Conservation (phyloP, 2,113 vertebrate genomes). For the Capricornis sumatraensis region DNA sequence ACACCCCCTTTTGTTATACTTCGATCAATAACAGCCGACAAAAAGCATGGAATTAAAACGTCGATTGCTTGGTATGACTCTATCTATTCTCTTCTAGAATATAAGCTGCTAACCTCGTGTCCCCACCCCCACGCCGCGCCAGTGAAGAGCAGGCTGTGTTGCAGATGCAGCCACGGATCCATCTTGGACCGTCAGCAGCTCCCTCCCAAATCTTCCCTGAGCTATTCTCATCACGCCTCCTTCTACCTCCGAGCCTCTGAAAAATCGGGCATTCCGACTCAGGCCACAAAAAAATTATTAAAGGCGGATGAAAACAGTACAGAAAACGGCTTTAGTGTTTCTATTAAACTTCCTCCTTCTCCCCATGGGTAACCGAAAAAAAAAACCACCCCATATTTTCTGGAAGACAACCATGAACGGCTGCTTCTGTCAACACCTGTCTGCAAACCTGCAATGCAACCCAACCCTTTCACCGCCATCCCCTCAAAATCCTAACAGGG, state of each 20-base stretch:
- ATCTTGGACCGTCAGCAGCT: conserved; percentile 56
- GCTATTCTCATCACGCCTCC: conserved; percentile 42
- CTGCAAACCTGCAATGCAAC: not conserved
- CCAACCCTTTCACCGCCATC: not conserved
- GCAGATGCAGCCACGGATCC: conserved; percentile 62
- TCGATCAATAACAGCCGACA: not conserved
- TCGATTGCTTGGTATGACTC: not conserved
- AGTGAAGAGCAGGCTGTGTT: not conserved
- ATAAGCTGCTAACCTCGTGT: not conserved
- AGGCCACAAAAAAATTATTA: not conserved
- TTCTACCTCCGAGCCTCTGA: not conserved
- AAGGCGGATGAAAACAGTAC: not conserved
- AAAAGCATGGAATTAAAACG: conserved; percentile 18
- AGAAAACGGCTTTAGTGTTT: not conserved
- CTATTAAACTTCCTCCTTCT: not conserved
- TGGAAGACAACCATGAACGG: not conserved
- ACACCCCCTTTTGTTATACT: not conserved
- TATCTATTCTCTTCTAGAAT: conserved; percentile 14
- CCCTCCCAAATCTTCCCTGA: conserved; percentile 37
- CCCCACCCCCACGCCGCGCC: conserved; percentile 48
- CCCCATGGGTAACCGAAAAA: not conserved
- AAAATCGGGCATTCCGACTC: not conserved
- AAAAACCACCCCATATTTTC: not conserved
- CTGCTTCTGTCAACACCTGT: conserved; percentile 35
- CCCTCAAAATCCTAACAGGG: not conserved